A percentile compares a stretch with the other conserved stretches of the same genome.
Evolutionary conservation across 2,888 invertebrate species (phyloP).

Genomic region (Acleris holmiana): DNA sequence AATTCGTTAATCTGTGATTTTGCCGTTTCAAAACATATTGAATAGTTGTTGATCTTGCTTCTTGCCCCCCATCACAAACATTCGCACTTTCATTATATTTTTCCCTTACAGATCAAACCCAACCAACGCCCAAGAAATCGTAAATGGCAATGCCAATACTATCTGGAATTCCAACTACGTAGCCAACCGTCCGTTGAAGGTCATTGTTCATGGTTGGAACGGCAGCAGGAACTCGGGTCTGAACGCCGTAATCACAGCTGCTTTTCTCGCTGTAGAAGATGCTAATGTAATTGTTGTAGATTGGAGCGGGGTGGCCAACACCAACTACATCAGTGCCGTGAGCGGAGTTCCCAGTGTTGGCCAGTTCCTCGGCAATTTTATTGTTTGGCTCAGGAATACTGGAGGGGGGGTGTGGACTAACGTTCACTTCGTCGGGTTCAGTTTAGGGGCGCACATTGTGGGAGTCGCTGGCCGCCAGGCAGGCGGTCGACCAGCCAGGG

Average conservation of each 20-base stretch:
- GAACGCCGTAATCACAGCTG: constrained; percentile 56
- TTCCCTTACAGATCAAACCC: constrained; percentile 53
- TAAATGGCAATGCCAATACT: constrained; percentile 55
- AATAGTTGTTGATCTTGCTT: too few species aligned
- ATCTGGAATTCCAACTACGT: constrained; percentile 57
- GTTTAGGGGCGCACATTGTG: constrained; percentile 76
- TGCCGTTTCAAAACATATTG: too few species aligned
- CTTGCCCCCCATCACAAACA: neutral
- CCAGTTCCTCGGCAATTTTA: constrained; percentile 64
- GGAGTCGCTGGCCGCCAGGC: constrained; percentile 63
- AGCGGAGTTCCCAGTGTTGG: constrained; percentile 64
- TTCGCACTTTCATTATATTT: neutral
- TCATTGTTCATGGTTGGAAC: constrained; percentile 71
- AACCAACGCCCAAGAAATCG: constrained; percentile 50
- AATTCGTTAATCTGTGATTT: too few species aligned
- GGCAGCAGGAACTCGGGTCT: constrained; percentile 56
- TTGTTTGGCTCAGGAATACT: constrained; percentile 65
- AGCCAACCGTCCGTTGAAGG: constrained; percentile 52
- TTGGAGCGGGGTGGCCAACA: constrained; percentile 59
- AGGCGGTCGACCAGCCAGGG: constrained; percentile 50
- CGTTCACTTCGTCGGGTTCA: constrained; percentile 74
- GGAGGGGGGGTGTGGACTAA: constrained; percentile 67
- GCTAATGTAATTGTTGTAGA: constrained; percentile 61
- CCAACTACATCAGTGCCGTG: constrained; percentile 58
- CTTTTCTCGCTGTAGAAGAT: constrained; percentile 58